phyloP scores from a whole-genome alignment of 2,888 invertebrate species.

The Trichopoda pennipes region DNA sequence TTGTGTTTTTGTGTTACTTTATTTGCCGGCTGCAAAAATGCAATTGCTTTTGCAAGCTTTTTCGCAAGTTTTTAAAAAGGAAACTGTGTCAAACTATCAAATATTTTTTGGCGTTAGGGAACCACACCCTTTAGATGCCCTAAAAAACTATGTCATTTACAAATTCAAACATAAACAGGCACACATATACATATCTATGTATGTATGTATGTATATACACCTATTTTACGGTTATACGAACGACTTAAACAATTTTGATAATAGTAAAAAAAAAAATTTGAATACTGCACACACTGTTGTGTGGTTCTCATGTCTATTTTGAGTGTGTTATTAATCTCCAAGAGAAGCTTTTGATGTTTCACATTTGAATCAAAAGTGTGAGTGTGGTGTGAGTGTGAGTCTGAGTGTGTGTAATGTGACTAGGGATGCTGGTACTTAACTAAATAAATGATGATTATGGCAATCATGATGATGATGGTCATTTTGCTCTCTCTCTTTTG shows the following conservation, averaged over 20 bases:
- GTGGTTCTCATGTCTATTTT: constrained; percentile 22
- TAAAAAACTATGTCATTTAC: constrained; percentile 72
- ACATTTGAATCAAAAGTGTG: constrained; percentile 27
- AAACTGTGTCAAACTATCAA: constrained; percentile 68
- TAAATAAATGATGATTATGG: neutral
- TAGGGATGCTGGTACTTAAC: constrained; percentile 16
- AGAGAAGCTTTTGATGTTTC: constrained; percentile 47
- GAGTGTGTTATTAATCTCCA: constrained; percentile 49
- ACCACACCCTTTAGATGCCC: constrained; percentile 79
- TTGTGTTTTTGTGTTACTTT: constrained; percentile 26
- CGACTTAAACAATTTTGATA: constrained; percentile 39
- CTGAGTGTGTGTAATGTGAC: neutral
- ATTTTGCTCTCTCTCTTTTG: constrained; percentile 54
- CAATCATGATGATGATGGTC: constrained; percentile 66
- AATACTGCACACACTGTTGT: constrained; percentile 9
- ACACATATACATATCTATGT: neutral
- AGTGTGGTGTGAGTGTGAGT: constrained; percentile 9
- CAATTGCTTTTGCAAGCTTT: constrained; percentile 45
- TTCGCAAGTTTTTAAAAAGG: constrained; percentile 37
- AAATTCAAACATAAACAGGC: constrained; percentile 4
- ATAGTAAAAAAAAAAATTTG: constrained; percentile 3
- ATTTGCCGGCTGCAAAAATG: constrained; percentile 49
- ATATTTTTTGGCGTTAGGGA: constrained; percentile 70
- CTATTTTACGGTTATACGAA: constrained; percentile 21
- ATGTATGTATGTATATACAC: neutral